These are phyloP conservation scores for Xiphorhynchus erythropygius DNA, from an alignment of 2,797 vertebrate genomes.

Conservation along the genomic window DNA sequence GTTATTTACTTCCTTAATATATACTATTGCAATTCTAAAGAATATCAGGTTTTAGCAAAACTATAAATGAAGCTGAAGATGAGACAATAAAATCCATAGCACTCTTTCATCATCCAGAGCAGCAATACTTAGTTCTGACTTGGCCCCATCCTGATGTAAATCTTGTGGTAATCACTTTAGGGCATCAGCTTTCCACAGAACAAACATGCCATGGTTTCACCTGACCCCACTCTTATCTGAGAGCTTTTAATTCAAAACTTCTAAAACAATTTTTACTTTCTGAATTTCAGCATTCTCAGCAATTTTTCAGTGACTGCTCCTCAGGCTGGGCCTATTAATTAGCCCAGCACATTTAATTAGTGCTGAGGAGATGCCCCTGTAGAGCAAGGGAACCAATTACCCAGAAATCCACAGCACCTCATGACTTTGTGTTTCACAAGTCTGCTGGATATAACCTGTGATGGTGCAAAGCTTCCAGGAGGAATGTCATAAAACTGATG, in stretches of 20 bases:
- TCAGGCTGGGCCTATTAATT: not conserved
- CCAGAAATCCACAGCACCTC: not conserved
- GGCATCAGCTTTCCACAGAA: not conserved
- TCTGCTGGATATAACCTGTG: not conserved
- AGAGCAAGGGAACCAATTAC: not conserved
- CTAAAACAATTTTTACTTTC: not conserved
- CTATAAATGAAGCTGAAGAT: not conserved
- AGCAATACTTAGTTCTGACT: not conserved
- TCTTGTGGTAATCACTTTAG: not conserved
- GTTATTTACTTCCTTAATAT: not conserved
- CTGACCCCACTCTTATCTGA: fast-evolving
- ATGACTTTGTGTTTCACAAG: not conserved
- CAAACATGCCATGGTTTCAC: not conserved
- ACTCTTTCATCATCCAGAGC: not conserved
- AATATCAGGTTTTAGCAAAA: not conserved
- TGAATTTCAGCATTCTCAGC: not conserved
- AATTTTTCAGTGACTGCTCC: not conserved
- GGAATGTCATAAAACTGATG: not conserved
- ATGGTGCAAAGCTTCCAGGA: not conserved
- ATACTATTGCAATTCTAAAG: not conserved
- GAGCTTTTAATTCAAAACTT: not conserved
- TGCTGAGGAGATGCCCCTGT: not conserved
- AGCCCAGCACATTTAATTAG: not conserved
- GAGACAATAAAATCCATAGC: not conserved
- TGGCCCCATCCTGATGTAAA: not conserved